A percentile compares a stretch with the other conserved stretches of the same genome.
These are phyloP conservation scores for Drosophila repletoides DNA, from an alignment of 1,140 invertebrate species.

Conservation along the genomic window DNA sequence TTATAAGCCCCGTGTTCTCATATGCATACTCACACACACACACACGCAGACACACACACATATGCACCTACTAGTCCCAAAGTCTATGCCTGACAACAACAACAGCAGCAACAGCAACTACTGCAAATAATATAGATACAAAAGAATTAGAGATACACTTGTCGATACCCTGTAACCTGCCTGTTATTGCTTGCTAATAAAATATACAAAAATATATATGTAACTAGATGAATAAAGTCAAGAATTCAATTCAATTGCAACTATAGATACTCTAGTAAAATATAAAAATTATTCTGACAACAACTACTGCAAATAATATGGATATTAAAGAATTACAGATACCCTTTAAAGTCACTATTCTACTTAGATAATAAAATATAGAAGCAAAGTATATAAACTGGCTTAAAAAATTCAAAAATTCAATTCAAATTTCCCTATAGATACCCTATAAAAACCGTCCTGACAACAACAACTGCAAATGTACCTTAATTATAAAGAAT, in stretches of 20 bases:
- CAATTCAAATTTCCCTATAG: not conserved
- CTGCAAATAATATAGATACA: not conserved
- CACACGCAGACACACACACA: not conserved
- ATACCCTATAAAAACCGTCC: not conserved
- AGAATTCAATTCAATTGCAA: no score
- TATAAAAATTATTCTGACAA: no score
- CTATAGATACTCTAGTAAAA: no score
- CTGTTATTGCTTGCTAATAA: no score
- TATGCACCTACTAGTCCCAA: not conserved
- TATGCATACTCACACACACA: constrained; percentile 11
- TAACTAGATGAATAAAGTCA: no score
- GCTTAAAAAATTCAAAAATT: no score
- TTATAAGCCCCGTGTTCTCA: constrained; percentile 30
- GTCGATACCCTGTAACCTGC: not conserved
- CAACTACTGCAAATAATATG: not conserved
- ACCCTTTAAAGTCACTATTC: no score
- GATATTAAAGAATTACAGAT: not conserved
- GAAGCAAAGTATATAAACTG: no score
- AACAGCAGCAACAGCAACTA: not conserved
- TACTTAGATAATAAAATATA: no score
- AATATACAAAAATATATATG: not conserved
- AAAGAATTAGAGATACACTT: not conserved
- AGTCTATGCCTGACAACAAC: not conserved
- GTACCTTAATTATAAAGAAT: not conserved
- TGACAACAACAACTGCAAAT: not conserved